Conservation (phyloP, 2,113 vertebrate genomes). For the Ophthalmolycus amberensis region DNA sequence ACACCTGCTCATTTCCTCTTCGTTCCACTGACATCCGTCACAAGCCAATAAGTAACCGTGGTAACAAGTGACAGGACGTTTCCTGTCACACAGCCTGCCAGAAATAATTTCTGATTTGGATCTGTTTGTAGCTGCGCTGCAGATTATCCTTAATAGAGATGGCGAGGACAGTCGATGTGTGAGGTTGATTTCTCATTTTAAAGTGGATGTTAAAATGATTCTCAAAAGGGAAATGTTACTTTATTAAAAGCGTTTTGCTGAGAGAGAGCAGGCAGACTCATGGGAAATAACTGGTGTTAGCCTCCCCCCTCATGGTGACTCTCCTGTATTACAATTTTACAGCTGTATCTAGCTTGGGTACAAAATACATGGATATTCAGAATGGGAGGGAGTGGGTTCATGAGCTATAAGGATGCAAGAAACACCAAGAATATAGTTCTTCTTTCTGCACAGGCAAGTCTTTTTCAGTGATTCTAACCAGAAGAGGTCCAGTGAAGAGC, state of each 20-base stretch:
- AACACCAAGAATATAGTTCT: neutral
- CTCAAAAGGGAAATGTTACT: neutral
- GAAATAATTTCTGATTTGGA: neutral
- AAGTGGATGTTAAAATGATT: neutral
- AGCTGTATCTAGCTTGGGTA: neutral
- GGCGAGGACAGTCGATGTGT: neutral
- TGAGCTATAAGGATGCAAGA: neutral
- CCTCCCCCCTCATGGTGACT: slow-evolving; percentile 38
- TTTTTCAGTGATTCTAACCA: neutral
- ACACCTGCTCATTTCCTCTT: slow-evolving; percentile 42
- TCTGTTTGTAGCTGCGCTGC: neutral
- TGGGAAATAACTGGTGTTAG: neutral
- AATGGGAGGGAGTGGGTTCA: neutral
- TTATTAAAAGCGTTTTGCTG: neutral
- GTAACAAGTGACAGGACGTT: slow-evolving; percentile 2
- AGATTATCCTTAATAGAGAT: neutral
- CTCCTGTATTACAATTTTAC: slow-evolving; percentile 69
- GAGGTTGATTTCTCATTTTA: neutral
- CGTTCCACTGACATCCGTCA: slow-evolving; percentile 3
- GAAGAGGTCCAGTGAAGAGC: neutral
- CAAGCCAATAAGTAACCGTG: neutral
- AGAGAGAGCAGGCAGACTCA: neutral
- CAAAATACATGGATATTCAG: neutral
- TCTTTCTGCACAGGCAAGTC: neutral
- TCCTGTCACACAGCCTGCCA: neutral